Evolutionary conservation across 2,888 invertebrate species (phyloP).

Genomic region (Pseudococcus viburni): DNA sequence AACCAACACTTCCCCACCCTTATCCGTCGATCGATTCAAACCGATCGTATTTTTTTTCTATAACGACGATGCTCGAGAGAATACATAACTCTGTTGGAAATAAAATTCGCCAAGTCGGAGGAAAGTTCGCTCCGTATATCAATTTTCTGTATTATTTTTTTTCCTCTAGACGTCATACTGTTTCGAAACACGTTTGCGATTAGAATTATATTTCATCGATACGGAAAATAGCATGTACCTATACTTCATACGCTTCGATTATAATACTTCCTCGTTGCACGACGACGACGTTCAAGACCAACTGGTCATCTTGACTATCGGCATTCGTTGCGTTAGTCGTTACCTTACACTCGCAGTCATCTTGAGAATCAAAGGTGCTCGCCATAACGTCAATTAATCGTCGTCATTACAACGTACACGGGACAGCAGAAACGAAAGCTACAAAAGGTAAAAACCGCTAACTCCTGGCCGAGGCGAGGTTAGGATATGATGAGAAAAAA

Average conservation of each 20-base stretch:
- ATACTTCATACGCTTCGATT: background rate
- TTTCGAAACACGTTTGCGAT: constrained; percentile 8
- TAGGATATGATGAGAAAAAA: background rate
- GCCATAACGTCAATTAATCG: background rate
- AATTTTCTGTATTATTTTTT: constrained; percentile 17
- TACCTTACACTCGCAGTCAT: background rate
- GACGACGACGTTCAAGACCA: constrained; percentile 27
- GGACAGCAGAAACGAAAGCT: background rate
- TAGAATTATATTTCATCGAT: constrained; percentile 38
- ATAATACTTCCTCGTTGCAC: constrained; percentile 34
- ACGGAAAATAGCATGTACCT: background rate
- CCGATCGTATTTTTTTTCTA: background rate
- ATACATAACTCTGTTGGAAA: background rate
- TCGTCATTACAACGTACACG: background rate
- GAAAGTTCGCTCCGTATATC: background rate
- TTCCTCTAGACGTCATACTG: constrained; percentile 32
- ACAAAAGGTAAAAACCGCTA: constrained; percentile 13
- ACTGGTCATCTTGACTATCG: constrained; percentile 14
- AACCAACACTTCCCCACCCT: background rate
- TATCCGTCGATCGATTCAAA: background rate
- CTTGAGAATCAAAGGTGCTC: background rate
- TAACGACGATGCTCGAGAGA: background rate
- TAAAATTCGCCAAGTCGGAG: background rate
- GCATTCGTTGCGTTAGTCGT: background rate
- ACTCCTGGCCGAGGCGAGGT: background rate